Conservation (phyloP, 2,888 invertebrate species). For the Tenthredo livida region DNA sequence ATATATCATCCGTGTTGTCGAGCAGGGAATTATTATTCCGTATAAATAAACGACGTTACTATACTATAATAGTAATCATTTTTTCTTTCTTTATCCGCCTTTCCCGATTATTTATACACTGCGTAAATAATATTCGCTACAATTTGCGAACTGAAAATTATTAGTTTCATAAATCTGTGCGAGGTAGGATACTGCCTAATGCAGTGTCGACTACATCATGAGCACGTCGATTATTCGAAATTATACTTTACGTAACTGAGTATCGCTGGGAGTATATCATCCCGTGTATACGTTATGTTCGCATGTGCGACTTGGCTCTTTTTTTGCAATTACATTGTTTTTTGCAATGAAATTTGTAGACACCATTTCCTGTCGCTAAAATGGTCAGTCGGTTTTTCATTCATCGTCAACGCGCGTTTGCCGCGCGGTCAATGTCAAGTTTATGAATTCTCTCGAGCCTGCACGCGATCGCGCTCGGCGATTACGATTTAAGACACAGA, state of each 20-base stretch:
- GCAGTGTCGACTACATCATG: neutral
- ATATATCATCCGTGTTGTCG: too few species aligned
- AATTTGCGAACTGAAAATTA: neutral
- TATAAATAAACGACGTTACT: too few species aligned
- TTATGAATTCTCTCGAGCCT: neutral
- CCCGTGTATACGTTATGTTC: neutral
- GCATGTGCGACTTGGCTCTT: neutral
- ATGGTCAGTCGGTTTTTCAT: neutral
- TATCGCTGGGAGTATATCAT: neutral
- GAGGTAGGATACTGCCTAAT: neutral
- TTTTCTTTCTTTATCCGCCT: too few species aligned
- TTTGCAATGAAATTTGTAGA: neutral
- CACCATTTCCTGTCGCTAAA: neutral
- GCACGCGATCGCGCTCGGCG: too few species aligned
- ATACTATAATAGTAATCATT: too few species aligned
- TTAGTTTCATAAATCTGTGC: neutral
- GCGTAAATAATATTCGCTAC: neutral
- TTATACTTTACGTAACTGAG: neutral
- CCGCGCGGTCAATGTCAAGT: neutral
- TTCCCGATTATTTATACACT: neutral
- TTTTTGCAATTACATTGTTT: neutral
- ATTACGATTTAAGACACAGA: neutral
- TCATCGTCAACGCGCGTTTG: neutral
- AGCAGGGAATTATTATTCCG: too few species aligned
- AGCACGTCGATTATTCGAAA: neutral